Evolutionary conservation across 2,113 vertebrate genomes (phyloP).

Genomic region (Anhinga rufa): DNA sequence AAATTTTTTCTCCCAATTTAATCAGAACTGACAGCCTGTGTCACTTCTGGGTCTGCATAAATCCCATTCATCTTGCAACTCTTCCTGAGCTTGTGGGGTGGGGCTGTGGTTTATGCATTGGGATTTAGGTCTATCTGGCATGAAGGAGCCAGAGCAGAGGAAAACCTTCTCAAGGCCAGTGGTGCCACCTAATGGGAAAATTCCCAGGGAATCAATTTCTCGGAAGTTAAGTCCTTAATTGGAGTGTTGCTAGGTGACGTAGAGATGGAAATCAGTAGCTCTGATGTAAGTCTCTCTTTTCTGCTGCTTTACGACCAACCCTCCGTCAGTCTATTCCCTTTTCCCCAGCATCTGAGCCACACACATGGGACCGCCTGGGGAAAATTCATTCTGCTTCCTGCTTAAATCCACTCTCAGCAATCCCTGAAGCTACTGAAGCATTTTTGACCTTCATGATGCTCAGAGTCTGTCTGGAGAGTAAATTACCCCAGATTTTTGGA

Average conservation of each 20-base stretch:
- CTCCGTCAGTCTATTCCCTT: not conserved
- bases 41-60: not conserved
- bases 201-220: not conserved
- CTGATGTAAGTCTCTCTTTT: not conserved
- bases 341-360: not conserved
- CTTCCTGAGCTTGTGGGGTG: not conserved
- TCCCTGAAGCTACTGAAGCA: not conserved
- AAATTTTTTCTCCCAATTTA: not conserved
- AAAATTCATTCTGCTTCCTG: not conserved
- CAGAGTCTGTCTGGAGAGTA: not conserved
- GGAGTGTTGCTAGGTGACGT: conserved; percentile 49
- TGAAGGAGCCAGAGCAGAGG: not conserved
- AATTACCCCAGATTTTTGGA: not conserved
- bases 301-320: not conserved
- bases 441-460: not conserved
- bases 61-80: not conserved
- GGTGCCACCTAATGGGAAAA: conserved; percentile 65
- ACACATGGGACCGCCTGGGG: not conserved
- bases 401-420: not conserved
- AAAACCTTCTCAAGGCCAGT: conserved; percentile 32
- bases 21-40: not conserved
- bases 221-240: conserved; percentile 11
- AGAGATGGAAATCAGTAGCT: not conserved
- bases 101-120: rapidly evolving
- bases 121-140: not conserved